Evolutionary conservation across 2,113 vertebrate genomes (phyloP), one percentile per base, ranked within the genome.

Genomic region (Archocentrus centrarchus): DNA sequence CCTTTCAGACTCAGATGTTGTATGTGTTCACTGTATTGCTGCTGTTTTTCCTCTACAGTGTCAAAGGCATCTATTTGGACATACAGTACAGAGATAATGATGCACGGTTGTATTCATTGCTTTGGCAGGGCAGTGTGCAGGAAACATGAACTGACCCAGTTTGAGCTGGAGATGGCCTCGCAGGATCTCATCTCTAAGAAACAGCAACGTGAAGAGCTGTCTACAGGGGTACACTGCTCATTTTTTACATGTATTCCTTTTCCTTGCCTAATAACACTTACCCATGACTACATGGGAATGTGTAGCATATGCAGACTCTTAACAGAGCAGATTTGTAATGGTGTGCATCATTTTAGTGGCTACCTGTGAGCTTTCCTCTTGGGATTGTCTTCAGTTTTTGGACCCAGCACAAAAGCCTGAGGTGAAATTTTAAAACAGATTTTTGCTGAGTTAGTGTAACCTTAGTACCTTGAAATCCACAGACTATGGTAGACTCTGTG

Each of bases 101-200:
- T 18, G 11, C 37, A 1, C 27, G 73, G 6, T 58, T 18, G 4
- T 41, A 7, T 5, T 4, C 44, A 64, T 57, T 10, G 4, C 24
- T 58, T 11, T 89, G 88, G 75, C 92, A 99, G 98, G 95, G 96
- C 98, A 3, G 98, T 99, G 81, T 99, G 98, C 94, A 96, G 97
- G 91, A 99, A 99, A 84, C 98, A 99, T 3, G 98, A 99, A 91
- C 96, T 99, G 81, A 96, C 97, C 91, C 98, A 99, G 81, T 99
- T 97, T 88, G 98, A 99, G 79, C 94, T 98, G 89, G 98, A 99
- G 95, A 96, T 95, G 92, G 95, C 96, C 30, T 95, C 96, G 17
- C 97, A 97, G 87, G 98, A 98, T 92, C 94, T 99, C 61, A 92
- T 95, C 63, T 97, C 96, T 37, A 99, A 98, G 95, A 99, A 99